Percentiles rank a stretch among this genome's conserved stretches.
phyloP scores from a whole-genome alignment of 2,113 vertebrate genomes.

The Narcine bancroftii region DNA sequence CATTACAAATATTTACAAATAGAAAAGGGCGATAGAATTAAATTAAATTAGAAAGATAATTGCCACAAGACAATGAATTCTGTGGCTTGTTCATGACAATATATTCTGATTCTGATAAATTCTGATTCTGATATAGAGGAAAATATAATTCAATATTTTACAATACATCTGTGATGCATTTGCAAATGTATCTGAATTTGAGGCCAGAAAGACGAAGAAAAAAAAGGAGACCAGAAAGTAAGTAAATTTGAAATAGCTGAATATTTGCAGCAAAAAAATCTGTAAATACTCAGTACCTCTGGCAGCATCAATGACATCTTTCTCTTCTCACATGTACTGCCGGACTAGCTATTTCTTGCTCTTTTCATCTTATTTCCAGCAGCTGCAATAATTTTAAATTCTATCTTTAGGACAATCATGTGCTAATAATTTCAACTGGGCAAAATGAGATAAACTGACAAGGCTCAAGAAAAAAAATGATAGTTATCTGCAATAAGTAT shows the following conservation, averaged over 20 bases:
- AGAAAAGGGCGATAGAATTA: not conserved
- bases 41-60: not conserved
- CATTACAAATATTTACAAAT: not conserved
- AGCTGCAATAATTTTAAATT: no score
- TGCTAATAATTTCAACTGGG: not conserved
- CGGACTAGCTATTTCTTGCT: no score
- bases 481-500: not conserved
- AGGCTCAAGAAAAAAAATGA: not conserved
- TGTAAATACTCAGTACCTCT: no score
- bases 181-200: not conserved
- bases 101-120: no score
- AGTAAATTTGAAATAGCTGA: not conserved
- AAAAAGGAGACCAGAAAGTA: not conserved
- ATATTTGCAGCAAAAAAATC: no score
- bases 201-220: not conserved
- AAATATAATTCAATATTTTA: not conserved
- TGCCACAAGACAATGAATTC: no score
- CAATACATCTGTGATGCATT: not conserved
- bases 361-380: no score
- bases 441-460: not conserved
- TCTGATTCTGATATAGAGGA: no score
- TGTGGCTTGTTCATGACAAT: no score
- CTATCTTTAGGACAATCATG: not conserved
- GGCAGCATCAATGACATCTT: no score
- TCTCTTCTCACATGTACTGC: no score